Evolutionary conservation across 2,888 invertebrate genomes (phyloP), one percentile per base, ranked within the genome.

Genomic region (Spisula solida): DNA sequence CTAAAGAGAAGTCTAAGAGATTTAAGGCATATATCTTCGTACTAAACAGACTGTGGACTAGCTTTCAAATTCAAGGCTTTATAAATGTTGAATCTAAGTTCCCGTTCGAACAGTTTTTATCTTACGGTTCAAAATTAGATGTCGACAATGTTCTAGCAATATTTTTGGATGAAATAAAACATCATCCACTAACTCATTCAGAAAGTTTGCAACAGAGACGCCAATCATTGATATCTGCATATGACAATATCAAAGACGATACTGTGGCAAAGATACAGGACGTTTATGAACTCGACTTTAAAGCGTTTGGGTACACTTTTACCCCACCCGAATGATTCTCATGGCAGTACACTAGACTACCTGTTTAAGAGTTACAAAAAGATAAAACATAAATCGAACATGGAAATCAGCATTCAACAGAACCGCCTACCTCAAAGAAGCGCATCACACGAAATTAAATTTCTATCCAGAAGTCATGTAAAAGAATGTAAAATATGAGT

Each of bases 21-120:
- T 75, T 16, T 14, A 25, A 75, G 5, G 75, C 75, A 14, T 18
- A 16, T 10, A 4, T 34, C 0, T 31, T 31, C 6, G 25, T 34
- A 10, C 25, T 34, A 5, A 4, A 12, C n/a, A 31, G 34, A 1
- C 10, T 75, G 0, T 75, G 75, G 75, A 18, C 1, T 10, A 75
- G 31, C 1, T 75, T 75, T 34, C 75, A 75, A 75, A 75, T 75
- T 34, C 75, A 75, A 16, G 75, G 75, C 14, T 34, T 16, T 75
- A 31, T 75, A 31, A 75, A 34, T 34, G 34, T 16, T 34, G 31
- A 31, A 18, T 31, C 31, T 12, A 18, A 34, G 1, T 75, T 75
- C 16, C 75, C 75, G 8, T 2, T 31, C 1, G 34, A 16, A 34
- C n/a, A 75, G 34, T 75, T 75, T 18, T 34, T 14, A 10, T 75